Evolutionary conservation across 2,113 vertebrate species (phyloP).

Genomic region (Neodontobutis hainanensis): DNA sequence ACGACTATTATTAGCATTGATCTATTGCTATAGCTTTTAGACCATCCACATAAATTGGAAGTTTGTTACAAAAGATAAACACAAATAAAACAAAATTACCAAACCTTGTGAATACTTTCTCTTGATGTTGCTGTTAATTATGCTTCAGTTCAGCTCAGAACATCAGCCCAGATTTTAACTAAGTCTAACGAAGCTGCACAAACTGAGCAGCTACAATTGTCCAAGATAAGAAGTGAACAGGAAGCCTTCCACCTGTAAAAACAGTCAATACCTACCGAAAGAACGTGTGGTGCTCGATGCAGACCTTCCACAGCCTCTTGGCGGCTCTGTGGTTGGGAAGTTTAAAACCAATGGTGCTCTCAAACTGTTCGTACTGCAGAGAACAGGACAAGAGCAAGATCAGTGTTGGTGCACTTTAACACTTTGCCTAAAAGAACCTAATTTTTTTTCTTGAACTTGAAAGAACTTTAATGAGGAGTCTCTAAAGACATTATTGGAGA

Average conservation of each 20-base stretch:
- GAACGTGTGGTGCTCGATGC: slow-evolving; percentile 99
- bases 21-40: not conserved
- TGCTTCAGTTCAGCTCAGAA: too few relatives aligned
- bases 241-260: not conserved
- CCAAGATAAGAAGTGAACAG: not conserved
- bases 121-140: too few relatives aligned
- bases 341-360: slow-evolving; percentile 99
- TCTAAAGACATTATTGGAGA: too few relatives aligned
- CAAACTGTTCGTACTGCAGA: slow-evolving; percentile 94
- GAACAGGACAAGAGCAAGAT: not conserved
- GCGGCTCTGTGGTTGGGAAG: slow-evolving; percentile 97
- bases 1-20: not conserved
- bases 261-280: slow-evolving; percentile 85
- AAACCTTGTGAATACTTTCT: too few relatives aligned
- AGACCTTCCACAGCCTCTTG: slow-evolving; percentile 98
- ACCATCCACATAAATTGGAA: too few relatives aligned
- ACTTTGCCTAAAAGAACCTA: too few relatives aligned
- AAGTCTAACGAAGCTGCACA: slow-evolving; percentile 10
- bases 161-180: not conserved
- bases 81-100: too few relatives aligned
- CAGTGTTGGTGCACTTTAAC: not conserved
- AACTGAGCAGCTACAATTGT: too few relatives aligned
- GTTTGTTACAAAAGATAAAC: too few relatives aligned
- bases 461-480: too few relatives aligned
- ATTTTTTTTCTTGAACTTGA: too few relatives aligned